Base-by-base conservation (phyloP, 2,113 vertebrate genomes). In the Lucifuga dentata region DNA sequence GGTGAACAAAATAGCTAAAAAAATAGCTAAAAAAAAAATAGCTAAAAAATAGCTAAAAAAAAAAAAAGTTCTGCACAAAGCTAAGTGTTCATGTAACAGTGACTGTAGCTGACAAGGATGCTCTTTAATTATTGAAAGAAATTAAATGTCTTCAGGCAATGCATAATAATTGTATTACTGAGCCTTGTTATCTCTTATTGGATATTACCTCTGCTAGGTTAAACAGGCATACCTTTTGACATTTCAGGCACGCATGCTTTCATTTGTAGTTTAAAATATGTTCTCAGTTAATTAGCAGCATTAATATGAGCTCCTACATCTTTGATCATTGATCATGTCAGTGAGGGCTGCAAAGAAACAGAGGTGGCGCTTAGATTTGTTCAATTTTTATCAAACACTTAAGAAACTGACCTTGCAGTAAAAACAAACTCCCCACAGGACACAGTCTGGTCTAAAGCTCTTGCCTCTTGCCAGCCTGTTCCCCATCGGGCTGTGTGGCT, bases 281-380 rank as follows among this genome's bases (percentile, higher is more conserved):
- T 71, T 85, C 71, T 78, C 11, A 56, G 61, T 75, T 88, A 84
- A 88, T 85, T 88, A 86, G 64, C 53, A 32, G 24, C 64, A 67
- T 83, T 71, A 81, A 73, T 69, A 59, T 79, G 63, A 74, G 73
- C 62, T 76, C 51, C 44, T 62, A 65, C 70, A 48, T 76, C 78
- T 70, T 68, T 74, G 73, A 83, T 83, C 80, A 76, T 72, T 68
- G 13, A 2, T 73, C 72, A 79, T 67, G 69, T 87, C 81, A 73
- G 58, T 49, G 40, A 59, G 51, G 44, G 36, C 66, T 48, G 73
- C 61, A 69, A 62, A 75, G 58, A 70, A 45, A 55, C 61, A 81
- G 68, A 83, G 82, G 76, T 83, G 50, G 11, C 26, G 59, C 82
- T 86, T 88, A 85, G 78, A 86, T 81, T 86, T 74, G 56, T 55